These are phyloP conservation scores for Ochropleura leucogaster DNA, from an alignment of 2,888 invertebrate species.

Conservation along the genomic window DNA sequence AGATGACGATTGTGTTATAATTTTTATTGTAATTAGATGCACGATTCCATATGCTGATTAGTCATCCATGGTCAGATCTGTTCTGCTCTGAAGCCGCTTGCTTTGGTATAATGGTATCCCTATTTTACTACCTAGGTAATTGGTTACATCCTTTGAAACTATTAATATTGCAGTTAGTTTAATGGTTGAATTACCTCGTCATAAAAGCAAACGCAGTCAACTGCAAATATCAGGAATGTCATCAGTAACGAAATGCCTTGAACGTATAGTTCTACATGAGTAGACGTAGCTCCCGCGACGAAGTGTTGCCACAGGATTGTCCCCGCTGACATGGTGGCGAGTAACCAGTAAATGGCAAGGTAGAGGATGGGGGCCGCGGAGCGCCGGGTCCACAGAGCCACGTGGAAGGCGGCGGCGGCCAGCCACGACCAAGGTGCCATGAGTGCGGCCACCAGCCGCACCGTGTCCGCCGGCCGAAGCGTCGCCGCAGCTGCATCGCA, in stretches of 20 bases:
- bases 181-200: constrained; percentile 79
- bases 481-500: constrained; percentile 79
- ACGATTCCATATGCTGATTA: not conserved
- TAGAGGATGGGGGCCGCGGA: constrained; percentile 85
- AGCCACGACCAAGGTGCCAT: constrained; percentile 84
- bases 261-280: constrained; percentile 79
- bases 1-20: not conserved
- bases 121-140: constrained; percentile 12
- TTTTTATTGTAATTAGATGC: not conserved
- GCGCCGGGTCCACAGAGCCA: constrained; percentile 82
- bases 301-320: constrained; percentile 78
- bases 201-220: constrained; percentile 86
- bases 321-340: constrained; percentile 78
- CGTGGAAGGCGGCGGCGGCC: constrained; percentile 84
- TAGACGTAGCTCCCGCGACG: constrained; percentile 62
- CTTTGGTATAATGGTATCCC: not conserved
- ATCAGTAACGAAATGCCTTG: constrained; percentile 77
- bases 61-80: constrained; percentile 1
- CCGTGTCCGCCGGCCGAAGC: constrained; percentile 77
- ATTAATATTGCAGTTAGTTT: constrained; percentile 11
- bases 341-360: constrained; percentile 86
- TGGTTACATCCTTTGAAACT: constrained; percentile 18
- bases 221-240: constrained; percentile 76
- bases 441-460: constrained; percentile 78
- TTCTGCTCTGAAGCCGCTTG: constrained; percentile 15